Evolutionary conservation across 2,888 invertebrate species (phyloP), one percentile per base, ranked within the genome.

Genomic region (Dryadula phaetusa): DNA sequence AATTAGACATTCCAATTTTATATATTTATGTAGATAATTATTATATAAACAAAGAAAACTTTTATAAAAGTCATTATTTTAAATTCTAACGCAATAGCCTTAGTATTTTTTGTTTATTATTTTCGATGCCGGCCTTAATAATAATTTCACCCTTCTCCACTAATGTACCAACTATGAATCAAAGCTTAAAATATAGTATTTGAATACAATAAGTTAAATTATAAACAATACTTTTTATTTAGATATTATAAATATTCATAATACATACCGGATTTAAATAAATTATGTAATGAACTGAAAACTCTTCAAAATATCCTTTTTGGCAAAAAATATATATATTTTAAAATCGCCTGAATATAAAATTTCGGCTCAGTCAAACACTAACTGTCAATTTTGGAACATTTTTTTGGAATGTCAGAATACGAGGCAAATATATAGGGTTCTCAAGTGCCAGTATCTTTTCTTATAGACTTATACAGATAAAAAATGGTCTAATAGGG

Each of bases 341-440:
- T 60, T 18, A 6, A 16, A 44, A 60, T 28, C 60, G 16, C 25
- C 28, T 60, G 28, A 32, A 44, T 32, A 44, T 42, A 60, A 25
- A 56, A 25, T 56, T 60, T 18, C 44, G 18, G 3, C 28, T 44
- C 25, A 28, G 72, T 67, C 67, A 69, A 56, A 67, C 64, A 73
- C 70, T 66, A 78, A 85, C 84, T 87, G 87, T 78, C 87, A 86
- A 84, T 82, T 86, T 87, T 79, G 80, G 75, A 84, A 77, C 70
- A 77, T 78, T 81, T 78, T 77, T 28, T 32, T 37, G 12, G 64
- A 70, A 64, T 62, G 66, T 52, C 64, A 67, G 20, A 37, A 18
- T 10, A 7, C 3, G 5, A 20, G 25, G 8, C 4, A 54, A 37
- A 7, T 22, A n/a, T 32, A 49, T 52, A 12, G 16, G 1, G 25